phyloP scores from a whole-genome alignment of 2,888 invertebrate species.

The Opisthograptis luteolata region DNA sequence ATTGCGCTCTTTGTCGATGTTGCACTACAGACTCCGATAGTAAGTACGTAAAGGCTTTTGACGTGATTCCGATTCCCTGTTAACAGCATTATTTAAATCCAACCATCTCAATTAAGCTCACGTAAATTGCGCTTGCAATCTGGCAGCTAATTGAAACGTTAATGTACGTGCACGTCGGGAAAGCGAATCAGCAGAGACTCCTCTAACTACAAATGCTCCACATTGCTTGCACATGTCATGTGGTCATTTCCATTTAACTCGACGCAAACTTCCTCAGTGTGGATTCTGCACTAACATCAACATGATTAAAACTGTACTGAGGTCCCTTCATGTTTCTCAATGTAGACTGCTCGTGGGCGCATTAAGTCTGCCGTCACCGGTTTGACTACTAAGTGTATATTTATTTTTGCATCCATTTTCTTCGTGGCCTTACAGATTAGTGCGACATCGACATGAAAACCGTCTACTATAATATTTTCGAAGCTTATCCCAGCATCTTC shows the following conservation, averaged over 20 bases:
- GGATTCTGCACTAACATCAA: neutral
- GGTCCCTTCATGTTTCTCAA: conserved; percentile 14
- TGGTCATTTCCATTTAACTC: conserved; percentile 10
- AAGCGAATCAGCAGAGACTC: conserved; percentile 5
- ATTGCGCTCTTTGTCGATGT: no score
- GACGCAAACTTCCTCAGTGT: conserved; percentile 2
- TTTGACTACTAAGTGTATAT: conserved; percentile 24
- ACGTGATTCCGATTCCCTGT: neutral
- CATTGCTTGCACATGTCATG: neutral
- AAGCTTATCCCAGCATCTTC: conserved; percentile 4
- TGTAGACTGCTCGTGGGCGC: conserved; percentile 1
- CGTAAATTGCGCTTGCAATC: conserved; percentile 1
- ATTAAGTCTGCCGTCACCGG: conserved; percentile 5
- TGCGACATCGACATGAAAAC: conserved; percentile 4
- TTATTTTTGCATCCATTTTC: conserved; percentile 11
- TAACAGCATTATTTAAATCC: conserved; percentile 1
- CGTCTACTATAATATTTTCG: conserved; percentile 13
- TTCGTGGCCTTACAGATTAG: conserved; percentile 14
- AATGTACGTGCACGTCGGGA: neutral
- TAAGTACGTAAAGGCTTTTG: no score
- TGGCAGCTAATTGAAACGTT: conserved; percentile 11
- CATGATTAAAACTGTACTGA: conserved; percentile 7
- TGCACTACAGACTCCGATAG: no score
- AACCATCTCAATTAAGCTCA: neutral
- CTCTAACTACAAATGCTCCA: neutral